Evolutionary conservation across 2,888 invertebrate species (phyloP), one percentile per base, ranked within the genome.

Genomic region (Deilephila elpenor): DNA sequence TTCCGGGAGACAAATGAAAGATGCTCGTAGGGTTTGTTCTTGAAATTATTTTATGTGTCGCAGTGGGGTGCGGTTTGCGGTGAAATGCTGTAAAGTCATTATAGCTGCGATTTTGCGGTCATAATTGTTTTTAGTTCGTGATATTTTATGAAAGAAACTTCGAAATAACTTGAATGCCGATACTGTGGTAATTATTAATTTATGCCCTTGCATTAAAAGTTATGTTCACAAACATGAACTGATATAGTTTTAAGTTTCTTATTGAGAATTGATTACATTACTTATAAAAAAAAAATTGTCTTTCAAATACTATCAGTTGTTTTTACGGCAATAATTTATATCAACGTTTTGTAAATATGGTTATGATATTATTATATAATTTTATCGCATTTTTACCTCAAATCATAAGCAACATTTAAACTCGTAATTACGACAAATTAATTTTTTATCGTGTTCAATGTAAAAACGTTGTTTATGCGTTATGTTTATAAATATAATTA

Each of bases 1-100:
- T 67, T 64, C 25, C 20, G 67, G 20, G 64, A 67, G 72, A 72
- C 72, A 72, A 71, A 71, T 61, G 61, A 72, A 59, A 20, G 56
- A 32, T 32, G 34, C 19, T 25, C 37, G 59, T 67, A 25, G 19
- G 51, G 61, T 51, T 62, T 53, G 62, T 72, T 72, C 59, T 62
- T 59, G 59, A 67, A 72, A 72, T 67, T 51, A 67, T 25, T 72
- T 72, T 72, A 61, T 72, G 32, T 59, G 64, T 72, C 64, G 29
- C 72, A 72, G 72, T 67, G 34, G 72, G 72, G 29, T 19, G 19
- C 59, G n/a, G 64, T 64, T 64, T 71, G 56, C 56, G 59, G 59
- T 56, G 59, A 34, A 71, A 53, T 51, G 56, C 32, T 71, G 19
- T 71, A 71, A 56, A 71, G 25, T 56, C 53, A 71, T 71, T 71